These are phyloP conservation scores for Chironomus riparius DNA, from an alignment of 2,888 invertebrate genomes.

Conservation along the genomic window DNA sequence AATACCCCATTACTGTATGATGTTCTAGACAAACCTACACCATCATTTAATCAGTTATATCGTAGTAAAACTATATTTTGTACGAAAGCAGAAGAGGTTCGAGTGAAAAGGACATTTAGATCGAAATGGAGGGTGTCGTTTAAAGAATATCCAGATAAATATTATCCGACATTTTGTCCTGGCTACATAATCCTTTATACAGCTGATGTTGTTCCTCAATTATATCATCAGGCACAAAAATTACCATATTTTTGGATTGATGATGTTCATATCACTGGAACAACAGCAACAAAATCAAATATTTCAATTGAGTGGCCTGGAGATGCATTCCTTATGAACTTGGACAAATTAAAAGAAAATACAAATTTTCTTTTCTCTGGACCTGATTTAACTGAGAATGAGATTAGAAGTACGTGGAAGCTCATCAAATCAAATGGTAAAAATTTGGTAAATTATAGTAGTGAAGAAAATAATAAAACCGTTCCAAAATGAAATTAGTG, in stretches of 20 bases:
- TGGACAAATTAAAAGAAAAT: too few relatives aligned
- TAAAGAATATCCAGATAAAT: constrained; percentile 51
- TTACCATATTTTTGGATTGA: constrained; percentile 74
- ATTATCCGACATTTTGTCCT: constrained; percentile 67
- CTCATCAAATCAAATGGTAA: too few relatives aligned
- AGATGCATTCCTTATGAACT: too few relatives aligned
- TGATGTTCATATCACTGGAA: constrained; percentile 70
- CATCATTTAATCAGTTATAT: constrained; percentile 16
- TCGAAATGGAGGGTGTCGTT: constrained; percentile 71
- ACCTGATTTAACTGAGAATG: neutral
- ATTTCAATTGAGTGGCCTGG: constrained; percentile 37
- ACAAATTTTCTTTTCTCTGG: neutral
- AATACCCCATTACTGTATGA: constrained; percentile 54
- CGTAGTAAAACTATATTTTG: constrained; percentile 50
- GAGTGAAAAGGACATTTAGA: constrained; percentile 52
- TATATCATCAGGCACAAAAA: constrained; percentile 51
- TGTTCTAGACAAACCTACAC: constrained; percentile 39
- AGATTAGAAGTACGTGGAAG: neutral
- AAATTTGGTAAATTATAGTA: too few relatives aligned
- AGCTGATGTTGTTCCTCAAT: constrained; percentile 49
- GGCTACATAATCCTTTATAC: constrained; percentile 64
- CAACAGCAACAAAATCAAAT: constrained; percentile 46
- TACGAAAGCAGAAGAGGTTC: constrained; percentile 44
- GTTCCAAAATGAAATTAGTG: too few relatives aligned
- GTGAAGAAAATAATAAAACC: too few relatives aligned